Evolutionary conservation across 2,888 invertebrate species (phyloP), one percentile per base, ranked within the genome.

Genomic region (Leucophora obtusa): DNA sequence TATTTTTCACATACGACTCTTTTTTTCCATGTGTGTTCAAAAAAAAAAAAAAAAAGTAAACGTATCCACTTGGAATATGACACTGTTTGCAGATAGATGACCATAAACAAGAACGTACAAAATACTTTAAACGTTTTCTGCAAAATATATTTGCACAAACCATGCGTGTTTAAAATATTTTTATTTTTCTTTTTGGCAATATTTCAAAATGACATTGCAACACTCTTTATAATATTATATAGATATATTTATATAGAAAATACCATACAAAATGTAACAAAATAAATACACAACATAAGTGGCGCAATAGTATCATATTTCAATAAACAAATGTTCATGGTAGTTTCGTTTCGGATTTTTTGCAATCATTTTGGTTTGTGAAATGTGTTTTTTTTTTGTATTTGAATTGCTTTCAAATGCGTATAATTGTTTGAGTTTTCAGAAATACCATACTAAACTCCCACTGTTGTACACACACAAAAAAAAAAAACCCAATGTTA

Each of bases 201-300:
- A 51, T 65, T 51, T 65, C 51, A 33, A 59, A 53, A 53, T 53
- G 51, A 35, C 53, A 65, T 53, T 66, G 35, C 38, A 35, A 54
- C 65, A 53, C 38, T 66, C 21, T 35, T 2, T 54, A 14, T n/a
- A 47, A 14, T 47, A 14, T 3, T 28, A 7, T 47, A 47, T n/a
- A n/a, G n/a, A 47, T n/a, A 47, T n/a, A n/a, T 47, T n/a, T 47
- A n/a, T 47, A 47, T 47, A 47, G n/a, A 4, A 47, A n/a, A 43
- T 7, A 47, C 43, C 14, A 47, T 47, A 47, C n/a, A 47, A n/a
- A 4, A 14, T 47, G 14, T 47, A n/a, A n/a, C n/a, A n/a, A 43
- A 43, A 11, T 43, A 43, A 43, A 11, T n/a, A 47, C 6, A 15
- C 43, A 14, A n/a, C 6, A 47, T n/a, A 47, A 47, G n/a, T 47